Evolutionary conservation across 2,113 vertebrate species (phyloP).

Genomic region (Spea multiplicata): DNA sequence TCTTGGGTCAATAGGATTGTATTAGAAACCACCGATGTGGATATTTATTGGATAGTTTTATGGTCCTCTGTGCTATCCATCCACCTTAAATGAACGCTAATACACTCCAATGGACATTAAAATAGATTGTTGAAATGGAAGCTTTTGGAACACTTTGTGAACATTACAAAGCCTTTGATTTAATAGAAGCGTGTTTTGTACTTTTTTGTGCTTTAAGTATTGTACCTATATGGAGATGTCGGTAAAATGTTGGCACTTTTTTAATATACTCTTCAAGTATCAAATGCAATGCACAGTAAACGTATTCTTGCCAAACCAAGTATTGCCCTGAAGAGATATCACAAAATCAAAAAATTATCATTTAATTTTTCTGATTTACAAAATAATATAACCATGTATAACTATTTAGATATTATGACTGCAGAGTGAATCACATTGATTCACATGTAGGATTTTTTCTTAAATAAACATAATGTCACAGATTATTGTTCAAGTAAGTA

Average conservation of each 20-base stretch:
- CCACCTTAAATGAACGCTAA: conserved; percentile 29
- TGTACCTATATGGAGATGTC: conserved; percentile 7
- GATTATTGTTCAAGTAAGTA: too few species aligned
- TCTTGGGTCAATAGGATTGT: conserved; percentile 38
- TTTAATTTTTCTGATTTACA: too few species aligned
- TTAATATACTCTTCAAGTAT: neutral
- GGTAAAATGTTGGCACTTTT: neutral
- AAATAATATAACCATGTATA: too few species aligned
- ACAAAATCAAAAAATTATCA: too few species aligned
- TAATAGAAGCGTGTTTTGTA: conserved; percentile 29
- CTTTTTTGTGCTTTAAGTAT: conserved; percentile 7
- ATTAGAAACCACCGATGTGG: conserved; percentile 41
- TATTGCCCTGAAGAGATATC: conserved; percentile 24
- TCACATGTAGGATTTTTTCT: too few species aligned
- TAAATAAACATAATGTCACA: too few species aligned
- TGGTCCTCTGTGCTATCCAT: conserved; percentile 28
- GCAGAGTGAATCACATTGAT: too few species aligned
- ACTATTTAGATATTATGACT: too few species aligned
- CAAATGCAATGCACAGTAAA: conserved; percentile 2
- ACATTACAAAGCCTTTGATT: conserved; percentile 19
- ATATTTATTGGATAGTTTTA: conserved; percentile 43
- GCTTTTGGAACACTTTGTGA: conserved; percentile 12
- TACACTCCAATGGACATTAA: conserved; percentile 35
- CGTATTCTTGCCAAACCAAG: conserved; percentile 20
- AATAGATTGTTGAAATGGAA: conserved; percentile 25